Evolutionary conservation across 2,888 invertebrate genomes (phyloP), one percentile per base, ranked within the genome.

Genomic region (Nyleta sp.): DNA sequence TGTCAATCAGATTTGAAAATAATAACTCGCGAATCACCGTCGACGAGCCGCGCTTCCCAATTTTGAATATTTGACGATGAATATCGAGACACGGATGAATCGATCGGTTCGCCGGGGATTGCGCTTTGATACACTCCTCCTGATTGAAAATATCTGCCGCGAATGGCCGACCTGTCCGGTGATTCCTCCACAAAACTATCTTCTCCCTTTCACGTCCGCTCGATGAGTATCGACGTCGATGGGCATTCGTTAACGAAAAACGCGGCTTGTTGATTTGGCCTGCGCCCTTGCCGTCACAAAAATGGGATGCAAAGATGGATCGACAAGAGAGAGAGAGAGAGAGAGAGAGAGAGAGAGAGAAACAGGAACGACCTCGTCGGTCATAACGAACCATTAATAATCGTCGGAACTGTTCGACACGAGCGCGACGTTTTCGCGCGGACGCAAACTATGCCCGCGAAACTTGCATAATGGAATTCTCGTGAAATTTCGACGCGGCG

Each of bases 81-180:
- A 88, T 88, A 87, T 86, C 79, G 81, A 72, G 79, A 78, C 68
- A 64, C 67, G n/a, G n/a, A n/a, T n/a, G 71, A 64, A 64, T 71
- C 71, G 67, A 75, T 78, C 68, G 83, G 81, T 80, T 81, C 71
- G 77, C 28, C 24, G 52, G 71, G 75, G 76, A 85, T 84, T 84
- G 83, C 80, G 82, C 81, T 87, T 87, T 87, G 84, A 88, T 87
- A 87, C 84, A 83, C 83, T 84, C 77, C 83, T 83, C 80, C 82
- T 86, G 87, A 88, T 89, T 89, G 88, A 84, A 89, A 88, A 87
- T 87, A 86, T 84, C 85, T 78, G 73, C 60, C 38, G 60, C 68
- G 71, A 71, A 59, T 55, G 64, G 53, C 62, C 76, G 46, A 55
- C 52, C 50, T 68, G 64, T 75, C 31, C 68, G 31, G 24, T 75